Percentiles rank a stretch among this genome's conserved stretches.
Conservation (phyloP, 1,140 invertebrate species). For the Reticulitermes speratus region DNA sequence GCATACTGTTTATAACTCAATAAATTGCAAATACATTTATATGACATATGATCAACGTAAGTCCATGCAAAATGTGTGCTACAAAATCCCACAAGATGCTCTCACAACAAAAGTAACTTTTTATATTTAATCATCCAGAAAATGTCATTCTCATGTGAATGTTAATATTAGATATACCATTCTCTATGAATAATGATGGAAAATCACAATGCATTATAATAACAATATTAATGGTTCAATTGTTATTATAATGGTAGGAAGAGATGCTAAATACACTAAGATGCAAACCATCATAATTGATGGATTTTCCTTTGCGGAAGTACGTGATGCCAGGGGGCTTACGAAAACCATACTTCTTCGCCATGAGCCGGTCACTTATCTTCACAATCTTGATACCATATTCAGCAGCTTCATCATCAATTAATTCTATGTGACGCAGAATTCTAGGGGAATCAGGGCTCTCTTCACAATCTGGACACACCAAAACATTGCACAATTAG, state of each 20-base stretch:
- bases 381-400: slow-evolving; percentile 92
- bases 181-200: background rate
- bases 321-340: slow-evolving; percentile 88
- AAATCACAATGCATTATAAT: background rate
- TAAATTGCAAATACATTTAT: too few species aligned
- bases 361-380: slow-evolving; percentile 86
- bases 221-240: background rate
- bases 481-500: background rate
- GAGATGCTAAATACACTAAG: background rate
- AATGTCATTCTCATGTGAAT: background rate
- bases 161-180: background rate
- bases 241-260: background rate
- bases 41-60: too few species aligned
- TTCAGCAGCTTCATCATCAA: slow-evolving; percentile 87
- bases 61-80: too few species aligned
- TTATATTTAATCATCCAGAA: background rate
- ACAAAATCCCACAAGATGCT: background rate
- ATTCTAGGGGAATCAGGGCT: slow-evolving; percentile 75
- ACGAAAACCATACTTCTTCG: slow-evolving; percentile 89
- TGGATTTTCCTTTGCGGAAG: slow-evolving; percentile 85
- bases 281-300: slow-evolving; percentile 80
- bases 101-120: background rate
- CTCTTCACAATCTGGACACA: slow-evolving; percentile 72
- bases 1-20: too few species aligned
- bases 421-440: slow-evolving; percentile 81